Evolutionary conservation across 2,888 invertebrate genomes (phyloP), one percentile per base, ranked within the genome.

Genomic region (Hirtodrosophila duncani): DNA sequence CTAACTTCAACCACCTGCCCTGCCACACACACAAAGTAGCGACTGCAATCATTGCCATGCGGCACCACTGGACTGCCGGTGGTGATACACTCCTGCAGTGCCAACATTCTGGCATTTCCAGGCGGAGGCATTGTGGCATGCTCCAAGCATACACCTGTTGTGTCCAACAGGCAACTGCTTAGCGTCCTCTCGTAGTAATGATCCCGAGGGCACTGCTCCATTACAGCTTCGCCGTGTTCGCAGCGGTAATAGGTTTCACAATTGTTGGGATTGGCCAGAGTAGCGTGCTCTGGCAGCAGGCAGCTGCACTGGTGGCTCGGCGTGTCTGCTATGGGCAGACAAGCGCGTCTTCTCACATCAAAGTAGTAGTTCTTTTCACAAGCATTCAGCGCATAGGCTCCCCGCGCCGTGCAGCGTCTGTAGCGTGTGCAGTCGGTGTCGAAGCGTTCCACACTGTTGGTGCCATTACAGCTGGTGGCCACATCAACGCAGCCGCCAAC

Each of bases 241-340:
- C 83, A 83, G 3, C 67, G 53, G 39, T 63, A 70, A 14, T 66
- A 83, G 2, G 69, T 67, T 21, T 66, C 63, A 26, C 83, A 83
- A 8, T 75, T 56, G 1, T 51, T 52, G 0, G 39, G 18, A 24
- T 72, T 67, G 1, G 64, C 13, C 9, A 83, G 21, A 1, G 60
- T 55, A 1, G 81, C 42, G 6, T 77, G 46, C 1, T 72, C 64
- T 2, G 80, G 72, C 26, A 80, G 31, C 7, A 80, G 26, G 39
- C 81, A 82, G 27, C 68, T 74, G 37, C 82, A 82, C 43, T 71
- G 64, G 41, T 74, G 77, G 0, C 49, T 45, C 0, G 61, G 50
- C 14, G 56, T 63, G 14, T 61, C 37, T 1, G 37, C 23, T 1
- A 71, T 43, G 0, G 71, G 75, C 8, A 65, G 33, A 36, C 82